phyloP scores from a whole-genome alignment of 2,888 invertebrate genomes.

The Hypolimnas misippus region DNA sequence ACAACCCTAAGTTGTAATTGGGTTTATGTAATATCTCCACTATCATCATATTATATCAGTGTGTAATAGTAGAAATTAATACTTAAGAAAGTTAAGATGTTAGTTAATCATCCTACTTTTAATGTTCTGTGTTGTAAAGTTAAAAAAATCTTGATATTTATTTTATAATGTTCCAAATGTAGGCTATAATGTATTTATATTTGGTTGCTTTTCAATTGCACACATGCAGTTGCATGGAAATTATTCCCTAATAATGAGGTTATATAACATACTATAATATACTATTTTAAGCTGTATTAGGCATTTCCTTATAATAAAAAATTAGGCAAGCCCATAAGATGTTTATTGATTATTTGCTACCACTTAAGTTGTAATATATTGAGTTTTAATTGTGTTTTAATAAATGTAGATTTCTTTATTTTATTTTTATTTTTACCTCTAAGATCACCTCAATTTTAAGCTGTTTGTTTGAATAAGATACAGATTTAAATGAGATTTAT shows the following conservation, averaged over 20 bases:
- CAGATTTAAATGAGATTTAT: too few relatives aligned
- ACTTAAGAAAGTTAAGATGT: too few relatives aligned
- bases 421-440: constrained; percentile 10
- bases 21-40: neutral
- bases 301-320: neutral
- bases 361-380: constrained; percentile 28
- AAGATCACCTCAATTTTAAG: neutral
- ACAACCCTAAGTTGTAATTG: neutral
- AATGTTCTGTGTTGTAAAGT: too few relatives aligned
- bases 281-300: neutral
- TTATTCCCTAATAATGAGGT: neutral
- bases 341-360: constrained; percentile 33
- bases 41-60: neutral
- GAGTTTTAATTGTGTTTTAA: constrained; percentile 41
- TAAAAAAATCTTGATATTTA: too few relatives aligned
- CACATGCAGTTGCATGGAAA: neutral
- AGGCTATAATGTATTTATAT: too few relatives aligned
- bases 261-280: neutral
- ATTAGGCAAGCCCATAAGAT: neutral
- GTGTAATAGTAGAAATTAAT: neutral
- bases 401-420: constrained; percentile 33
- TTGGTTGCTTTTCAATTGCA: too few relatives aligned
- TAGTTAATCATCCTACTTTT: too few relatives aligned
- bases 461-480: too few relatives aligned
- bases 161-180: too few relatives aligned